Base-by-base conservation (phyloP, 2,113 vertebrate species). In the Sorex fumeus region DNA sequence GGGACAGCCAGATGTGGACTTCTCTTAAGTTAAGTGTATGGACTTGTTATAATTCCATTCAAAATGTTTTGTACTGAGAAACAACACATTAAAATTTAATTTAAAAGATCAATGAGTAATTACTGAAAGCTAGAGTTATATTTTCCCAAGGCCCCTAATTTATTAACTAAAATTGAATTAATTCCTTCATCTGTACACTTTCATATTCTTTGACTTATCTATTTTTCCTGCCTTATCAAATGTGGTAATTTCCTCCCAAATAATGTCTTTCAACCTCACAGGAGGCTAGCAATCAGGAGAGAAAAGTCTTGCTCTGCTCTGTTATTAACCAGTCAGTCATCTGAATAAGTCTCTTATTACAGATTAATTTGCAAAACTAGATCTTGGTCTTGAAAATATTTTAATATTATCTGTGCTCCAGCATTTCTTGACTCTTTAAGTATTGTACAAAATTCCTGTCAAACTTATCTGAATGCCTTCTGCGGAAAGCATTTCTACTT, bases 391-490 rank as follows among this genome's bases (percentile, higher is more conserved):
- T 89, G 60, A 81, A 36, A 87, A 36, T 30, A 74, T 12, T 50
- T 81, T 90, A 36, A 19, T 45, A 69, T 70, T 43, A 82, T 76
- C 34, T 78, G 32, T 64, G 69, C 69, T 5, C 70, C 47, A 70
- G 93, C 80, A 83, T 50, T 40, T 64, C 32, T 91, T 93, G 67
- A 83, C 66, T 86, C 93, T 75, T 80, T 69, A 90, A 92, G 87
- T 78, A 78, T 71, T 64, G 64, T 64, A 71, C 27, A 66, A 87
- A 87, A 83, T 40, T 9, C 6, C 40, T 93, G 87, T 89, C 90
- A 91, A 80, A 84, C 45, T 86, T 77, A 70, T 67, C 60, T 87
- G 40, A 57, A 66, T 60, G 84, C 47, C 34, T 75, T 27, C 36
- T 62, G 4, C 50, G n/a, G 70, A 64, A 45, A 88, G 23, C 71